Conservation (phyloP, 2,888 invertebrate genomes). For the Seira ritae region DNA sequence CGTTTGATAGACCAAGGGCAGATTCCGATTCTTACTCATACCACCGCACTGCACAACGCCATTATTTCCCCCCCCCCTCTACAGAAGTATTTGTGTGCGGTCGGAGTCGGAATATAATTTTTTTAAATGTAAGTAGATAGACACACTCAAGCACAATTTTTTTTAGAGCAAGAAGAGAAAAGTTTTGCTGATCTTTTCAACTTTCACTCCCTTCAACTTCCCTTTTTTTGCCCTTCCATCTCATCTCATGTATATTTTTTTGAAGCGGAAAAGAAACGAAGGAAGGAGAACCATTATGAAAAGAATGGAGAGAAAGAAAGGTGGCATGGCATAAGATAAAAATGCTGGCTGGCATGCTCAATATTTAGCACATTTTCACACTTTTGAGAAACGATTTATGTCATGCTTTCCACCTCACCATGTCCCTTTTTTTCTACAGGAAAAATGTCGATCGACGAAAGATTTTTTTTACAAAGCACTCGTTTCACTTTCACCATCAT, state of each 20-base stretch:
- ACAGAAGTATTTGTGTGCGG: too few species aligned
- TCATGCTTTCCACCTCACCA: slow-evolving; percentile 62
- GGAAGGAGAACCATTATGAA: slow-evolving; percentile 38
- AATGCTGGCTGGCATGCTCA: slow-evolving; percentile 62
- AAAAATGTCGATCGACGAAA: slow-evolving; percentile 22
- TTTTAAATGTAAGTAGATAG: neutral
- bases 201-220: slow-evolving; percentile 32
- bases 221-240: slow-evolving; percentile 13
- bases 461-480: neutral
- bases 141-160: slow-evolving; percentile 2
- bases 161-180: slow-evolving; percentile 6
- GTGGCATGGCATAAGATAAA: slow-evolving; percentile 27
- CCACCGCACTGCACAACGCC: neutral
- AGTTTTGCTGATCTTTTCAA: slow-evolving; percentile 60
- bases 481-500: too few species aligned
- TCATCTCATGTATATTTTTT: slow-evolving; percentile 20
- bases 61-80: neutral
- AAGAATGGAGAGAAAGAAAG: slow-evolving; percentile 23
- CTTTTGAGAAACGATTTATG: slow-evolving; percentile 65
- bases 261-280: neutral
- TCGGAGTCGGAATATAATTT: too few species aligned
- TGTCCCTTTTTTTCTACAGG: slow-evolving; percentile 24
- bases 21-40: neutral
- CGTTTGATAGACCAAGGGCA: slow-evolving; percentile 6
- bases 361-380: slow-evolving; percentile 69